A percentile compares a stretch with the other conserved stretches of the same genome.
These are phyloP conservation scores for Coluber constrictor DNA, from an alignment of 2,797 vertebrate species.

Conservation along the genomic window DNA sequence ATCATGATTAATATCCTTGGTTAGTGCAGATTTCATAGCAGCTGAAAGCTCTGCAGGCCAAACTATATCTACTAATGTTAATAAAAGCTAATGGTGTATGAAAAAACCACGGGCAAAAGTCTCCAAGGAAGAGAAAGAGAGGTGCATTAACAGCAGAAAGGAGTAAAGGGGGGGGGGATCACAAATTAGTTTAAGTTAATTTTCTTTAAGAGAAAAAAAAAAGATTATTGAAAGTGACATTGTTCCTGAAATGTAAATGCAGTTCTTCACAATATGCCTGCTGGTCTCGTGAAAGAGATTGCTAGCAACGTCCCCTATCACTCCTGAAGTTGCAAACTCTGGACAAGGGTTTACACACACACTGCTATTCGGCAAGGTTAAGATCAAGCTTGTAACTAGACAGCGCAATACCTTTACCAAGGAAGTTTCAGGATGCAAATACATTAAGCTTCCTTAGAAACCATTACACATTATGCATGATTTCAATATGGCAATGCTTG, in stretches of 20 bases:
- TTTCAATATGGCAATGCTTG: slow-evolving; percentile 33
- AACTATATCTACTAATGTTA: slow-evolving; percentile 34
- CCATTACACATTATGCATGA: slow-evolving; percentile 39
- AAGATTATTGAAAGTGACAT: neutral
- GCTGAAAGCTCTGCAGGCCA: slow-evolving; percentile 26
- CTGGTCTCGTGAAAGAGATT: neutral
- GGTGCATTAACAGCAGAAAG: neutral
- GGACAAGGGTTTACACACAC: neutral
- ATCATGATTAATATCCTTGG: slow-evolving; percentile 17
- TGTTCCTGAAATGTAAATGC: neutral
- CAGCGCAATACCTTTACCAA: slow-evolving; percentile 31
- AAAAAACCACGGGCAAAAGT: slow-evolving; percentile 37
- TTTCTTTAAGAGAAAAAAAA: neutral
- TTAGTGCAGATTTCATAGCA: slow-evolving; percentile 35
- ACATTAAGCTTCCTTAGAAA: slow-evolving; percentile 44
- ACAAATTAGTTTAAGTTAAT: neutral
- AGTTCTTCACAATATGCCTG: neutral
- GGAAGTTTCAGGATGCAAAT: slow-evolving; percentile 46
- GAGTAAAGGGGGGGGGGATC: neutral
- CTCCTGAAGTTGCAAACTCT: slow-evolving; percentile 20
- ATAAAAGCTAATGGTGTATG: slow-evolving; percentile 30
- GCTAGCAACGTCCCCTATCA: slow-evolving; percentile 22
- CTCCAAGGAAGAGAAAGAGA: slow-evolving; percentile 14
- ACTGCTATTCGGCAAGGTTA: slow-evolving; percentile 27
- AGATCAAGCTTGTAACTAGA: slow-evolving; percentile 29